Evolutionary conservation across 2,797 vertebrate genomes (phyloP), one percentile per base, ranked within the genome.

Genomic region (Champsocephalus gunnari): DNA sequence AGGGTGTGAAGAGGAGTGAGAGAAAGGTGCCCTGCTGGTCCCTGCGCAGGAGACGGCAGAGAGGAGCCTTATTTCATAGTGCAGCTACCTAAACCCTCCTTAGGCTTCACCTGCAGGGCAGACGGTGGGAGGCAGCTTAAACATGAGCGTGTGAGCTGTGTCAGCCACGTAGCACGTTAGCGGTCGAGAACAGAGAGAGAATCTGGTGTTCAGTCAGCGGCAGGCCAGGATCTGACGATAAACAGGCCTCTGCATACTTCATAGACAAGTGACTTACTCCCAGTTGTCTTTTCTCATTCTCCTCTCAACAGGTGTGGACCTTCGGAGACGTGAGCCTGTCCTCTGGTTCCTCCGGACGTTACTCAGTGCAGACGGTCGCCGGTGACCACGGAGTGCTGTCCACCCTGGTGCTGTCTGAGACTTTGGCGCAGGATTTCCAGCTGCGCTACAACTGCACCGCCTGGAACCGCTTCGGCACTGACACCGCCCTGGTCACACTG

Each of bases 281-380:
- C 63, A 47, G 9, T 66, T 72, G 51, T 63, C 55, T 75, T 3
- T 62, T 43, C 57, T 60, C 55, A 69, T 34, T 55, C 38, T 49
- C 55, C 59, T 73, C 75, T 79, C 69, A 16, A 49, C 85, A 98
- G 97, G 95, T 96, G 56, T 98, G 97, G 97, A 94, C 95, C 14
- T 98, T 97, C 81, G 96, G 96, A 7, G 96, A 97, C 57, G 88
- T 90, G 80, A 95, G 83, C 41, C 91, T 98, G 70, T 95, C 95
- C 2, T 92, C 95, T 0, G 97, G 97, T 0, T 91, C 96, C 0
- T 93, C 85, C 1, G 96, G 96, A 2, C 95, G 96, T 19, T 97
- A 96, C 89, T 95, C 96, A 0, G 96, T 98, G 79, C 96, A 97
- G 93, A 96, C 96, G 0, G 95, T 96, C 2, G 89, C 94, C 86